A percentile compares a stretch with the other conserved stretches of the same genome.
These are phyloP conservation scores for Penaeus japonicus DNA, from an alignment of 1,140 invertebrate genomes.

Conservation along the genomic window DNA sequence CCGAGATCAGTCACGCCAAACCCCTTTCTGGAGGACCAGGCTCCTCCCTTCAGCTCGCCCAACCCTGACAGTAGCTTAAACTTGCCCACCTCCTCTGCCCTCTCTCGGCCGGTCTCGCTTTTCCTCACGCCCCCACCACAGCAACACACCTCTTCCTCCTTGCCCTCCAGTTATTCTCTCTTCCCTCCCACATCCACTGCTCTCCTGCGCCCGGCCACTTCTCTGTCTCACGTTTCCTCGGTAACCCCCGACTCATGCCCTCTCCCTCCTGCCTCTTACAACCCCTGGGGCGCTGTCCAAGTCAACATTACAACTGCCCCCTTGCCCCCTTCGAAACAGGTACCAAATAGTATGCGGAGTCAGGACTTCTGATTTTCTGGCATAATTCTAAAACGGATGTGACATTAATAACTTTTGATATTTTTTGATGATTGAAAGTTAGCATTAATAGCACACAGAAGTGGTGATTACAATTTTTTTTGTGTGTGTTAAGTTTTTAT, in stretches of 20 bases:
- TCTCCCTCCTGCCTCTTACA: slow-evolving; percentile 20
- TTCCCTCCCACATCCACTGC: background rate
- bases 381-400: too few species aligned
- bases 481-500: too few species aligned
- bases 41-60: background rate
- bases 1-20: background rate
- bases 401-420: too few species aligned
- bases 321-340: slow-evolving; percentile 3
- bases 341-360: background rate
- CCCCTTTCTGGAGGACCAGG: background rate
- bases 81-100: background rate
- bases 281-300: slow-evolving; percentile 51
- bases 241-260: slow-evolving; percentile 29
- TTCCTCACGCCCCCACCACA: background rate
- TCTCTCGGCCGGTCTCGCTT: slow-evolving; percentile 14
- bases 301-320: slow-evolving; percentile 33
- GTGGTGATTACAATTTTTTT: too few species aligned
- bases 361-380: too few species aligned
- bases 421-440: too few species aligned
- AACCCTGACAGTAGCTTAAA: background rate
- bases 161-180: background rate
- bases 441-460: too few species aligned
- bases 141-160: background rate
- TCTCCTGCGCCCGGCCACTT: slow-evolving; percentile 60
- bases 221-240: slow-evolving; percentile 28